Conservation (phyloP, 2,888 invertebrate genomes). For the Eugnorisma glareosa region DNA sequence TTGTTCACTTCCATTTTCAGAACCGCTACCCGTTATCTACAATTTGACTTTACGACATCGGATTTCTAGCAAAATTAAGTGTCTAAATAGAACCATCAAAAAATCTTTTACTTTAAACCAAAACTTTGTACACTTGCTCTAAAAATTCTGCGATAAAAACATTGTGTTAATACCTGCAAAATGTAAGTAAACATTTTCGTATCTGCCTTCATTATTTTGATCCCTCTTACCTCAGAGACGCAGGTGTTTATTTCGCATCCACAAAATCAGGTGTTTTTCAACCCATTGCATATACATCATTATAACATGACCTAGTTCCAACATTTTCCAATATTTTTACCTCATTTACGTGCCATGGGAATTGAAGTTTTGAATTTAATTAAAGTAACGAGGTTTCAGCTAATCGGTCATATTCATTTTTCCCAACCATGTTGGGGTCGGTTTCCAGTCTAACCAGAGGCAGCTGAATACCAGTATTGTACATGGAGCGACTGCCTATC, state of each 20-base stretch:
- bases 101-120: not conserved
- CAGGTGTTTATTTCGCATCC: conserved; percentile 46
- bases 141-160: conserved; percentile 12
- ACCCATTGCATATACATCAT: conserved; percentile 51
- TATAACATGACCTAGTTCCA: conserved; percentile 55
- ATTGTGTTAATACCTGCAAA: conserved; percentile 19
- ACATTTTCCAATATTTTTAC: conserved; percentile 44
- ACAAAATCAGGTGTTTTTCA: conserved; percentile 50
- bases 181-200: conserved; percentile 25
- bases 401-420: conserved; percentile 44
- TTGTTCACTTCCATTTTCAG: not conserved
- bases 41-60: not conserved
- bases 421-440: not conserved
- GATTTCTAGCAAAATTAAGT: not conserved
- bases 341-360: conserved; percentile 34
- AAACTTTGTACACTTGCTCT: not conserved
- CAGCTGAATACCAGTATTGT: not conserved
- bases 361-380: conserved; percentile 37
- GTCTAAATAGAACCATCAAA: not conserved
- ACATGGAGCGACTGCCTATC: not conserved
- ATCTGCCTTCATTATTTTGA: conserved; percentile 36
- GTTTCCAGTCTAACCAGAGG: not conserved
- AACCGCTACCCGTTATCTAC: not conserved
- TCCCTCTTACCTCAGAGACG: conserved; percentile 19
- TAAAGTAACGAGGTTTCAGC: conserved; percentile 42